These are phyloP conservation scores for Hyperoplus immaculatus DNA, from an alignment of 2,797 vertebrate genomes.

Conservation along the genomic window DNA sequence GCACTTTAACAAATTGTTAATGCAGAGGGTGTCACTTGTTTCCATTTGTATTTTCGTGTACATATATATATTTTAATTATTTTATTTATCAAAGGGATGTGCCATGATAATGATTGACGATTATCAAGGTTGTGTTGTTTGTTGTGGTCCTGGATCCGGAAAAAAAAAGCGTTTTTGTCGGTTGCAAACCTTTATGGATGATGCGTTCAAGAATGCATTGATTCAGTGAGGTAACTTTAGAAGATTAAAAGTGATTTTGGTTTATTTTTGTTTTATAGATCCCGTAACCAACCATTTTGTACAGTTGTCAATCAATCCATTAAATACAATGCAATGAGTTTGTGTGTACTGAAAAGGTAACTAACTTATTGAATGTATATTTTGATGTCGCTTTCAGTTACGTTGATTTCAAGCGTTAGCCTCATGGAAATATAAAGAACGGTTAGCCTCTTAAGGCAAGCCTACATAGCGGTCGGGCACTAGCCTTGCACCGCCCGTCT, in stretches of 20 bases:
- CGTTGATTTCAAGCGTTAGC: too few species aligned
- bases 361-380: too few species aligned
- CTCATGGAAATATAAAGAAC: too few species aligned
- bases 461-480: too few species aligned
- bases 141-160: constrained; percentile 2
- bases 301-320: constrained; percentile 84
- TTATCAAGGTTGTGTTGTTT: constrained; percentile 22
- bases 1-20: constrained; percentile 82
- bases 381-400: too few species aligned
- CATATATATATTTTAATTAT: constrained; percentile 50
- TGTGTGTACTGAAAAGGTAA: constrained; percentile 3
- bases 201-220: background rate
- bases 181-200: too few species aligned
- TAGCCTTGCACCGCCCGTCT: too few species aligned
- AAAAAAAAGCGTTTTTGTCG: too few species aligned
- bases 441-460: too few species aligned
- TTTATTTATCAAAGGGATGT: constrained; percentile 67
- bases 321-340: constrained; percentile 61
- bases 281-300: constrained; percentile 83
- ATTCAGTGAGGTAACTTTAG: constrained; percentile 3
- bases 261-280: constrained; percentile 70
- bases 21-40: constrained; percentile 60
- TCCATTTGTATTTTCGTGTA: constrained; percentile 53
- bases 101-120: constrained; percentile 50
- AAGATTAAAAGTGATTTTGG: constrained; percentile 1